These are phyloP conservation scores for Lasioglossum lativentre DNA, from an alignment of 2,888 invertebrate species.

Conservation along the genomic window DNA sequence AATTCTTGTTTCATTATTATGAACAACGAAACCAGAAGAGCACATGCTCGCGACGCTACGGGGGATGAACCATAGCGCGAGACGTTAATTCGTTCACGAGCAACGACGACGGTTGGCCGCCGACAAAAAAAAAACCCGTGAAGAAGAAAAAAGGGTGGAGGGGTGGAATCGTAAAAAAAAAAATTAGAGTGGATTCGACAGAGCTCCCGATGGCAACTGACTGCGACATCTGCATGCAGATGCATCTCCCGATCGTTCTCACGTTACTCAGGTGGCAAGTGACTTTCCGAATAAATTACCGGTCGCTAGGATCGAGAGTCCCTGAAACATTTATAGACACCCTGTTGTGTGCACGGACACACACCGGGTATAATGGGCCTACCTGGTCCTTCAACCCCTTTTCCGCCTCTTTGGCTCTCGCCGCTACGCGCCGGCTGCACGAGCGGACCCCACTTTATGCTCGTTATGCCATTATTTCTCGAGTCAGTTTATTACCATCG, in stretches of 20 bases:
- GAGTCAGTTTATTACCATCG: conserved; percentile 74
- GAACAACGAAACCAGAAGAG: background rate
- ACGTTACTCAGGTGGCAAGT: conserved; percentile 79
- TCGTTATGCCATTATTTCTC: conserved; percentile 73
- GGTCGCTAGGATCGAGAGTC: conserved; percentile 65
- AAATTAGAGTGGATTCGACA: conserved; percentile 52
- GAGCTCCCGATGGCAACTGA: conserved; percentile 63
- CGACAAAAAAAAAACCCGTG: background rate
- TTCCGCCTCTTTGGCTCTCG: conserved; percentile 62
- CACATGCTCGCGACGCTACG: background rate
- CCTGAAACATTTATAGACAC: conserved; percentile 75
- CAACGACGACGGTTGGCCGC: conserved; percentile 34
- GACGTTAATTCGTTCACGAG: conserved; percentile 6
- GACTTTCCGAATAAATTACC: conserved; percentile 80
- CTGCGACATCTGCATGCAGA: conserved; percentile 74
- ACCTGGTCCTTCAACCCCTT: conserved; percentile 77
- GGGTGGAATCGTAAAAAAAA: conserved; percentile 39
- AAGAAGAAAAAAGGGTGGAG: conserved; percentile 1
- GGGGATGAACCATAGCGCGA: background rate
- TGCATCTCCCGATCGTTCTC: conserved; percentile 75
- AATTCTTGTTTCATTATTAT: too few species aligned
- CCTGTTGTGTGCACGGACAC: conserved; percentile 72
- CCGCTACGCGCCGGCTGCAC: conserved; percentile 68
- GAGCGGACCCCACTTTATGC: conserved; percentile 72
- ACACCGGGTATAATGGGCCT: conserved; percentile 76